phyloP scores from a whole-genome alignment of 2,888 invertebrate species.

The Drosophila yooni region DNA sequence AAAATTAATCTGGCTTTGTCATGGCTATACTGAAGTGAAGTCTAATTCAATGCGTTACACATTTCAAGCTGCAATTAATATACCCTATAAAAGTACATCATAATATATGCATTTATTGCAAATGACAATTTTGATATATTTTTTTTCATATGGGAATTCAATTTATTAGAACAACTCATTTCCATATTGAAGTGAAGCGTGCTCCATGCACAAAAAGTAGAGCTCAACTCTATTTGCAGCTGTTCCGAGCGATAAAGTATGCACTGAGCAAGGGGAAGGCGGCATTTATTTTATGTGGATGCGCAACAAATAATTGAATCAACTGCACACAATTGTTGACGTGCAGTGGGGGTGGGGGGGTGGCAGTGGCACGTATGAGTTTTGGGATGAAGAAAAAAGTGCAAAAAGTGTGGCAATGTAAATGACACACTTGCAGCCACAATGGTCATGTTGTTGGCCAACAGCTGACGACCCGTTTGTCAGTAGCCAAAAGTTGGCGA shows the following conservation, averaged over 20 bases:
- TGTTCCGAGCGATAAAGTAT: neutral
- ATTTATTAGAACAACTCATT: slow-evolving; percentile 9
- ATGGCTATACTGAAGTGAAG: neutral
- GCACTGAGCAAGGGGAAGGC: neutral
- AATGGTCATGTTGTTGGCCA: slow-evolving; percentile 53
- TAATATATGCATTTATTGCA: neutral
- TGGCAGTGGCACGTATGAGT: neutral
- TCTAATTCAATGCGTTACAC: neutral
- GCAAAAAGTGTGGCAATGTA: slow-evolving; percentile 45
- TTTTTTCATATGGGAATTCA: neutral
- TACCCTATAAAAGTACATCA: neutral
- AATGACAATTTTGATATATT: neutral
- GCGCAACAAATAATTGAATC: slow-evolving; percentile 47
- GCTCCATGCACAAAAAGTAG: neutral
- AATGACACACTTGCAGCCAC: slow-evolving; percentile 47
- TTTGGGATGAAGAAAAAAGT: neutral
- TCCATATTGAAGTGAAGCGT: neutral
- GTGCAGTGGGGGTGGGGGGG: neutral
- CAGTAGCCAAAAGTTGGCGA: slow-evolving; percentile 27
- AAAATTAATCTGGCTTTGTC: neutral
- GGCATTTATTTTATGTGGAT: slow-evolving; percentile 21
- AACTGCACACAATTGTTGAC: slow-evolving; percentile 34
- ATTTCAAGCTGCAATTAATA: neutral
- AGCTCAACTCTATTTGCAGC: neutral
- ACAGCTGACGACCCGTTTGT: slow-evolving; percentile 31